These are phyloP conservation scores for Alentia gelatinosa DNA, from an alignment of 2,888 invertebrate species.

Conservation along the genomic window DNA sequence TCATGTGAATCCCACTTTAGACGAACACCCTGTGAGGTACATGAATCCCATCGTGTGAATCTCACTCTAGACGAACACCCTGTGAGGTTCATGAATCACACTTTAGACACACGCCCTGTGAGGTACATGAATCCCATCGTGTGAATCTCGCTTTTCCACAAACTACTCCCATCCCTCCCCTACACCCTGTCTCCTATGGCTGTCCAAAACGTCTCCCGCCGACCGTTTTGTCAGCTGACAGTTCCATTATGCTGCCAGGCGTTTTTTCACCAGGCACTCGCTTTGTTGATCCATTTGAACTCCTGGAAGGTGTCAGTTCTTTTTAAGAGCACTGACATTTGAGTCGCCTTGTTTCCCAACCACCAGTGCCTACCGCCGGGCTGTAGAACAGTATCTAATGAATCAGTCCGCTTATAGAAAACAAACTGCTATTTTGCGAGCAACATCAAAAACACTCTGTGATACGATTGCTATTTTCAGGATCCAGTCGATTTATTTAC, in stretches of 20 bases:
- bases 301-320: neutral
- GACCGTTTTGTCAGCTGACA: neutral
- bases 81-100: too few relatives aligned
- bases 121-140: too few relatives aligned
- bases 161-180: too few relatives aligned
- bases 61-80: too few relatives aligned
- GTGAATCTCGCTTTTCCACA: too few relatives aligned
- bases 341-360: neutral
- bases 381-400: too few relatives aligned
- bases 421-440: neutral
- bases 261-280: neutral
- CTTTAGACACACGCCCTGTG: too few relatives aligned
- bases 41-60: too few relatives aligned
- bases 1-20: too few relatives aligned
- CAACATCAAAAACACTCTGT: neutral
- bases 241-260: neutral
- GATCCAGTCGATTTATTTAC: neutral
- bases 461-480: neutral
- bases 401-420: neutral
- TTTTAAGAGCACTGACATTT: neutral
- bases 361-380: neutral
- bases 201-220: too few relatives aligned
- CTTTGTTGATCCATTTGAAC: slow-evolving; percentile 37
- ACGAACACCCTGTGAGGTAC: too few relatives aligned
- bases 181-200: too few relatives aligned